Evolutionary conservation across 2,797 vertebrate genomes (phyloP), one percentile per base, ranked within the genome.

Genomic region (Parotocinclus haroldoi): DNA sequence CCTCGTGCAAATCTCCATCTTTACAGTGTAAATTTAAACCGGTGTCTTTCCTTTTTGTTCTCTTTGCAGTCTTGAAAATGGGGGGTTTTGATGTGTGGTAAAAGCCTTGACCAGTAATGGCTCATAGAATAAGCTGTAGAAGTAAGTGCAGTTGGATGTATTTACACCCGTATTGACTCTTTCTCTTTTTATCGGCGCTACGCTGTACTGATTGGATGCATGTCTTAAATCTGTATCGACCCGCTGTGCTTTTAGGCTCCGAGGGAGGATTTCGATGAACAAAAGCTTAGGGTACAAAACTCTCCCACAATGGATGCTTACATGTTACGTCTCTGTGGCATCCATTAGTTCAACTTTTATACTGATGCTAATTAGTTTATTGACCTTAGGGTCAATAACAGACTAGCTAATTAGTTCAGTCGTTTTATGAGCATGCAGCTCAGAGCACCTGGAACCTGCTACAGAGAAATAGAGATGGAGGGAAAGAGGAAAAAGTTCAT

Each of bases 81-180:
- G 76, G 79, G 69, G 78, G 74, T 71, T 80, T 78, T 88, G 84
- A 89, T 84, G 81, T 84, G 84, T 86, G 82, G 86, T 37, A 58
- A 68, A 80, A 79, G 68, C 75, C 59, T 76, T 71, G 75, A 75
- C 77, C 78, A 69, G 81, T 88, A 83, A 85, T 86, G 85, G 82
- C 80, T 82, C 72, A 67, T 71, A 80, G 82, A 84, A 89, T 74
- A 77, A 81, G 71, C 76, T 71, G 76, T 80, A 82, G 83, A 88
- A 84, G 83, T 86, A 87, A 89, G 86, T 90, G 83, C 83, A 72
- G 75, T 79, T 72, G 65, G 63, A 83, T 80, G 79, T 85, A 88
- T 88, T 87, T 85, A 86, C 80, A 51, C 40, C 76, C 55, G 8
- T 75, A 74, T 75, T 68, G 52, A 79, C 74, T 74, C 66, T 56